These are phyloP conservation scores for Phylloscopus whistleri DNA, from an alignment of 2,113 vertebrate genomes.

Conservation along the genomic window DNA sequence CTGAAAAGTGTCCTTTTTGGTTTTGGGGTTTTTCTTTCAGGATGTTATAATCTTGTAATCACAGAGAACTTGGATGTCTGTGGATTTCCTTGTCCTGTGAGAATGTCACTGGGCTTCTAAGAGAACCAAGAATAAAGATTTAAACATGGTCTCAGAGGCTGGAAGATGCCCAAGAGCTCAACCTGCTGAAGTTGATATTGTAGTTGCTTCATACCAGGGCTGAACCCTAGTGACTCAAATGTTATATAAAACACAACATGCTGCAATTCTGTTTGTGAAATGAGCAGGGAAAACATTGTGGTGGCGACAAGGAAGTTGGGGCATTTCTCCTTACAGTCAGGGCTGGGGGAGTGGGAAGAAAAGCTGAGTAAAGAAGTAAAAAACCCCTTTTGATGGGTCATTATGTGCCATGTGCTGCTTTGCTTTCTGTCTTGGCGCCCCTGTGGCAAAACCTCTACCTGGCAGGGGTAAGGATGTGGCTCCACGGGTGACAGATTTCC, in stretches of 20 bases:
- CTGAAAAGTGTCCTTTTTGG: not conserved
- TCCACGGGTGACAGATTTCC: rapidly evolving
- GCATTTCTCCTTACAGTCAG: not conserved
- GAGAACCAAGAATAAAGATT: not conserved
- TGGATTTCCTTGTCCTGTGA: not conserved
- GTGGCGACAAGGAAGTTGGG: rapidly evolving
- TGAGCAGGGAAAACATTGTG: not conserved
- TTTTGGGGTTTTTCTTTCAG: not conserved
- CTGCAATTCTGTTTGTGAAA: not conserved
- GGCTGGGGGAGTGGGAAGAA: not conserved
- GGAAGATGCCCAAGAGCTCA: not conserved
- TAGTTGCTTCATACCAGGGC: not conserved
- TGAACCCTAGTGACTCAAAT: not conserved
- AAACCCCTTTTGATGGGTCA: not conserved
- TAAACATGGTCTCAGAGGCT: not conserved
- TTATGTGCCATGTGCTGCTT: rapidly evolving
- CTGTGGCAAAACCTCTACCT: rapidly evolving
- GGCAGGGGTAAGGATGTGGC: not conserved
- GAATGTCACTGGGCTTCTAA: not conserved
- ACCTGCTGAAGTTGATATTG: not conserved
- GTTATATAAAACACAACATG: not conserved
- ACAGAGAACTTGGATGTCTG: rapidly evolving
- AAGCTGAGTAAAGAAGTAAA: not conserved
- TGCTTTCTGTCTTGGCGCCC: not conserved
- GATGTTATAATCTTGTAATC: not conserved